Evolutionary conservation across 2,888 invertebrate species (phyloP).

Genomic region (Hylaea fasciaria): DNA sequence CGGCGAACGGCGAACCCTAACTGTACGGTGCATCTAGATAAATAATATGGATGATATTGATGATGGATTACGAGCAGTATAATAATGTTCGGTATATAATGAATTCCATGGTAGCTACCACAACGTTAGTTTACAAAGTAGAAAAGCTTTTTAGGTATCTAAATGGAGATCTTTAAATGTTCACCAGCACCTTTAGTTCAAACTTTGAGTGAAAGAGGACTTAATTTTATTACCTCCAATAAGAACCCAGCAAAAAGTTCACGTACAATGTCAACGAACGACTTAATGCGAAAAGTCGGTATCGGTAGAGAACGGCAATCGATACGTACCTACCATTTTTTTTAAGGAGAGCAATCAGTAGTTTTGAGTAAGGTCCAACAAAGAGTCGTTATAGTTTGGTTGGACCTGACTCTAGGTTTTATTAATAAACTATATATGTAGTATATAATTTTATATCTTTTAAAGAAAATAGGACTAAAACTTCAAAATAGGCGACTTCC

Average conservation of each 20-base stretch:
- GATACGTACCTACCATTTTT: conserved; percentile 37
- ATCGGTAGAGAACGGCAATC: conserved; percentile 42
- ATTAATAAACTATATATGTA: not conserved
- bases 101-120: no score
- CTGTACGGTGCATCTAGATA: no score
- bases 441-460: no score
- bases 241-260: conserved; percentile 25
- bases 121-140: not conserved
- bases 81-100: no score
- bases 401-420: not conserved
- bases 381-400: not conserved
- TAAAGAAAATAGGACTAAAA: no score
- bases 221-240: conserved; percentile 26
- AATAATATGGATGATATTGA: no score
- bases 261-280: conserved; percentile 40
- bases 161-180: not conserved
- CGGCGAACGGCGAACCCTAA: no score
- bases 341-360: conserved; percentile 1
- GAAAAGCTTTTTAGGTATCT: not conserved
- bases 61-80: no score
- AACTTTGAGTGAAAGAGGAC: not conserved
- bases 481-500: no score
- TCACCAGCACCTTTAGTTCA: not conserved
- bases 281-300: conserved; percentile 39
- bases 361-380: conserved; percentile 22